phyloP scores from a whole-genome alignment of 1,140 invertebrate genomes.

The Trichoplusia ni region DNA sequence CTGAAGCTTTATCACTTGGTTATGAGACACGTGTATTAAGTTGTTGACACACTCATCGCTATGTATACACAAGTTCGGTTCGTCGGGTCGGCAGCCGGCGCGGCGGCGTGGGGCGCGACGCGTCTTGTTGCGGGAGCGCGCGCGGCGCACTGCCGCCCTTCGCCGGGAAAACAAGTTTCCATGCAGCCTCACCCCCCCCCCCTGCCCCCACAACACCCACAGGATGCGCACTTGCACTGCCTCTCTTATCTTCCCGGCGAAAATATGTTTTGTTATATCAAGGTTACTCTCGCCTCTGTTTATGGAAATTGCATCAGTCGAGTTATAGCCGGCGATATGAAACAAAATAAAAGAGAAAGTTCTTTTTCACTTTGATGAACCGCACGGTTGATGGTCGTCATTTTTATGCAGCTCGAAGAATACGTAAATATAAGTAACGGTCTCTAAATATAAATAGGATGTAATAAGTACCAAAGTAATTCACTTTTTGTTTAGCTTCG shows the following conservation, averaged over 20 bases:
- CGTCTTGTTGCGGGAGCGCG: constrained; percentile 49
- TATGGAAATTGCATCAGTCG: constrained; percentile 19
- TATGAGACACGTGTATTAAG: constrained; percentile 4
- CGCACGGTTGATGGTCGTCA: too few relatives aligned
- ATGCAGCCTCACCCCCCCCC: constrained; percentile 67
- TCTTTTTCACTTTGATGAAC: neutral
- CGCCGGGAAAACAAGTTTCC: constrained; percentile 54
- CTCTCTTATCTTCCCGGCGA: constrained; percentile 52
- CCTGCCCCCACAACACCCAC: constrained; percentile 40
- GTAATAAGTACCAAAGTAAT: too few relatives aligned
- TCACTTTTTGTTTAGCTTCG: too few relatives aligned
- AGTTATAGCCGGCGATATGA: constrained; percentile 1
- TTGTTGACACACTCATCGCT: constrained; percentile 21
- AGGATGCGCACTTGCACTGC: constrained; percentile 73
- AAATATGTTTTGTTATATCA: constrained; percentile 53
- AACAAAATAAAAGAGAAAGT: constrained; percentile 2
- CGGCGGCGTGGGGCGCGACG: constrained; percentile 34
- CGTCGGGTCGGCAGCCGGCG: constrained; percentile 6
- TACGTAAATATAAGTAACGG: too few relatives aligned
- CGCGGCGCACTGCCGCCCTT: constrained; percentile 70
- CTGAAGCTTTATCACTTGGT: neutral
- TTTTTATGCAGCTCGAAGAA: too few relatives aligned
- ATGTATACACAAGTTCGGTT: constrained; percentile 34
- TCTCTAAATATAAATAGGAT: too few relatives aligned
- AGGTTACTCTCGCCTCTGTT: constrained; percentile 24